These are phyloP conservation scores for Chloroclystis v-ata DNA, from an alignment of 2,888 invertebrate species.

Conservation along the genomic window DNA sequence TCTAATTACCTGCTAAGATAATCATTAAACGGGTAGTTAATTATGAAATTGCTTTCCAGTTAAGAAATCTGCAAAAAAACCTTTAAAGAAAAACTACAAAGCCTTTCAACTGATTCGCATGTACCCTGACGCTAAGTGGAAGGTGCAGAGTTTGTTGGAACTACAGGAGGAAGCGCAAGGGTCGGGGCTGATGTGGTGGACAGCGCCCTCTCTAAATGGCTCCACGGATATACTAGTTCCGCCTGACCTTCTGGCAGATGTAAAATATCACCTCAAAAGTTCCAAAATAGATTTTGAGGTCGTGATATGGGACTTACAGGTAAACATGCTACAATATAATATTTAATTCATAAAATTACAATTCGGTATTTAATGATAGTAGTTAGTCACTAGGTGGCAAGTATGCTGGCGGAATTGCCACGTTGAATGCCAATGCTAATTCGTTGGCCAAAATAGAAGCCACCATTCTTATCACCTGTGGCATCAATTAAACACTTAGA, in stretches of 20 bases:
- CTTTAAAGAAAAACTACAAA: slow-evolving; percentile 71
- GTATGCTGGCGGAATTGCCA: too few relatives aligned
- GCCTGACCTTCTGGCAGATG: slow-evolving; percentile 79
- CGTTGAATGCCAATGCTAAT: too few relatives aligned
- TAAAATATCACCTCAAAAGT: slow-evolving; percentile 79
- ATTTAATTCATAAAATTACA: too few relatives aligned
- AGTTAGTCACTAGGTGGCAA: too few relatives aligned
- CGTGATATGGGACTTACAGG: slow-evolving; percentile 85
- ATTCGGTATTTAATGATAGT: too few relatives aligned
- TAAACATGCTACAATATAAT: slow-evolving; percentile 34
- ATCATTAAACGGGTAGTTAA: slow-evolving; percentile 19
- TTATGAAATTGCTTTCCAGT: slow-evolving; percentile 34
- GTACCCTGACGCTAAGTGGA: slow-evolving; percentile 62
- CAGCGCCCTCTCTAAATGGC: slow-evolving; percentile 65
- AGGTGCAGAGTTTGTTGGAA: slow-evolving; percentile 65
- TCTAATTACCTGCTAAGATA: slow-evolving; percentile 21
- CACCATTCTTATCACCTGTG: too few relatives aligned
- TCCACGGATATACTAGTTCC: slow-evolving; percentile 86
- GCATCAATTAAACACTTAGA: too few relatives aligned
- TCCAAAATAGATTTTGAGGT: slow-evolving; percentile 81
- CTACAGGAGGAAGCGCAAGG: slow-evolving; percentile 71
- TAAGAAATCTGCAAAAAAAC: slow-evolving; percentile 57
- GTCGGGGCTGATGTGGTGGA: slow-evolving; percentile 75
- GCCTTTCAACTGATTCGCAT: slow-evolving; percentile 75
- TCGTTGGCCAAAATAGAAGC: too few relatives aligned